Base-by-base conservation (phyloP, 2,888 invertebrate genomes). In the Alcis repandata region DNA sequence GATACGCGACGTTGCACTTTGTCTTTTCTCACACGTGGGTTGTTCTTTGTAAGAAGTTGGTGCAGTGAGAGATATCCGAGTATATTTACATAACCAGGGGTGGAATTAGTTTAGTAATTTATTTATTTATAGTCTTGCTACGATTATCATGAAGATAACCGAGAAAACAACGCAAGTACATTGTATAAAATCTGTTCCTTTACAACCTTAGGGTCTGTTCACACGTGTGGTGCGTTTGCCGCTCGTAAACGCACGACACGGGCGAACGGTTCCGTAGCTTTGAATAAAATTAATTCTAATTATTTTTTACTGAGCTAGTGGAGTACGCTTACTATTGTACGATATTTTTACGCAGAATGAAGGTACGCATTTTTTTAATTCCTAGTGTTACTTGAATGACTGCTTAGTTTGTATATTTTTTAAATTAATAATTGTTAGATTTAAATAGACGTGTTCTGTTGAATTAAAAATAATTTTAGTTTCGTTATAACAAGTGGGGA, bases 371-470 rank as follows among this genome's bases (percentile, higher is more conserved):
- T 79, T 79, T 83, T 81, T 79, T 72, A 75, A 87, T 85, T 85
- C 82, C 83, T 91, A 91, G 90, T 85, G 87, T 90, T 91, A 90
- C 83, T 82, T 83, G 89, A 91, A 91, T 89, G 92, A 92, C 92
- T 92, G 92, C 92, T 90, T 92, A 92, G 92, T 92, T 91, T 88
- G 84, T 92, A 92, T 87, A 87, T 84, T 87, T 85, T 86, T 85
- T 61, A 85, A 87, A 87, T 87, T 86, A 88, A 86, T 87, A 82
- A 69, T 77, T 84, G 54, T 83, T 80, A 85, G 79, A 79, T 83
- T 40, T 77, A 75, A 82, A 79, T 76, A 79, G 79, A 87, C 81
- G 85, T 84, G 86, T 87, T 87, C 85, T 83, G 85, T 88, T 87
- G 68, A 70, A 78, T 70, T 75, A 79, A 83, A n/a, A 83, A 57